Base-by-base conservation (phyloP, 2,888 invertebrate species). In the Steinernema scapterisci region DNA sequence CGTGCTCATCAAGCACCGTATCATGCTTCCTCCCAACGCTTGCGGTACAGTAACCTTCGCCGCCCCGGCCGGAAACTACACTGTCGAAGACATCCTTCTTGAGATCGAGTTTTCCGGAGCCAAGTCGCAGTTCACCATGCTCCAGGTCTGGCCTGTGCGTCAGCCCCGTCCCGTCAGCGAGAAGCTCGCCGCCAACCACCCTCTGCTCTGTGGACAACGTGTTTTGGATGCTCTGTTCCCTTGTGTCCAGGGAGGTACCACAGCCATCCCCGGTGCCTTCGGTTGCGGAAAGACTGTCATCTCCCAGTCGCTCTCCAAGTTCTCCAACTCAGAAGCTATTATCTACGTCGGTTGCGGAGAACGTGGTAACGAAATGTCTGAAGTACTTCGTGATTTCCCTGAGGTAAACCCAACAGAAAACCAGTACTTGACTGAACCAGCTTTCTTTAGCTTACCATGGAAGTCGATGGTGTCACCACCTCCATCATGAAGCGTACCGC, bases 251-350 rank as follows among this genome's bases (percentile, higher is more conserved):
- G 87, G 87, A 77, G 87, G 87, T 78, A 87, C 87, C 78, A 87
- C 87, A 70, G 87, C 87, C 71, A 87, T 87, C 75, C 87, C 87
- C 72, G 87, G 85, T 81, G 99, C 99, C 88, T 99, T 99, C 91
- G 99, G 99, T 89, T 99, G 99, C 90, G 99, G 99, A 86, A 99
- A 99, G 91, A 99, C 99, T 89, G 99, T 99, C 87, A 99, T 99
- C 90, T 99, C 97, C 6, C 99, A 99, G 90, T 95, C 99, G 0
- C 91, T 99, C 78, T 99, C 97, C 87, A 99, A 99, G 90, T 99
- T 95, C 90, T 97, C 97, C 88, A 99, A 99, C 91, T 97, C 96
- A 74, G 97, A 99, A 89, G 95, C 97, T 88, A 99, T 99, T 89
- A 90, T 99, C 87, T 99, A 99, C 91, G 99, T 99, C 80, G 99